phyloP scores from a whole-genome alignment of 2,113 vertebrate genomes.

The Eulacestoma nigropectus region DNA sequence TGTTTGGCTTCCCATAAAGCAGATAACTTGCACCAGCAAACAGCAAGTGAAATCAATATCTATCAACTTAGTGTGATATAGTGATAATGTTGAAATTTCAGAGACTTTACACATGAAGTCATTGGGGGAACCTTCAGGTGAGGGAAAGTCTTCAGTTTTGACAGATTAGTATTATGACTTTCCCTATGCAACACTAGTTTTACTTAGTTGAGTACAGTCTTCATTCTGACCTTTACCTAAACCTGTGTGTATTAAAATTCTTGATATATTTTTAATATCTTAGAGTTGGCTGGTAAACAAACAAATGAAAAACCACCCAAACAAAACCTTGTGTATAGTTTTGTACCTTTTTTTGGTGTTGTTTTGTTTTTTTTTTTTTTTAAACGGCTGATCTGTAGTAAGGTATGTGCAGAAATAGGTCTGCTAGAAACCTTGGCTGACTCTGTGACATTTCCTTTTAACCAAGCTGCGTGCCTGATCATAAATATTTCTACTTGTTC shows the following conservation, averaged over 20 bases:
- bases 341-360: neutral
- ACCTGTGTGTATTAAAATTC: neutral
- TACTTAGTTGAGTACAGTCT: neutral
- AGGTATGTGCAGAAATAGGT: neutral
- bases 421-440: neutral
- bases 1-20: neutral
- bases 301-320: neutral
- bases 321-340: neutral
- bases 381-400: neutral
- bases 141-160: neutral
- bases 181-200: neutral
- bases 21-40: neutral
- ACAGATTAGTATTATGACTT: neutral
- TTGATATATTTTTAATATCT: neutral
- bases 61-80: neutral
- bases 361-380: neutral
- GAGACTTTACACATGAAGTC: neutral
- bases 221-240: neutral
- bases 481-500: neutral
- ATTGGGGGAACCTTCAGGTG: neutral
- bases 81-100: neutral
- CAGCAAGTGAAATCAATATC: neutral
- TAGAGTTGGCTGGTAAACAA: neutral
- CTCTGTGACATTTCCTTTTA: neutral
- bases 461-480: neutral